Percentiles rank a stretch among this genome's conserved stretches.
Evolutionary conservation across 2,113 vertebrate species (phyloP).

Genomic region (Peromyscus polionotus): DNA sequence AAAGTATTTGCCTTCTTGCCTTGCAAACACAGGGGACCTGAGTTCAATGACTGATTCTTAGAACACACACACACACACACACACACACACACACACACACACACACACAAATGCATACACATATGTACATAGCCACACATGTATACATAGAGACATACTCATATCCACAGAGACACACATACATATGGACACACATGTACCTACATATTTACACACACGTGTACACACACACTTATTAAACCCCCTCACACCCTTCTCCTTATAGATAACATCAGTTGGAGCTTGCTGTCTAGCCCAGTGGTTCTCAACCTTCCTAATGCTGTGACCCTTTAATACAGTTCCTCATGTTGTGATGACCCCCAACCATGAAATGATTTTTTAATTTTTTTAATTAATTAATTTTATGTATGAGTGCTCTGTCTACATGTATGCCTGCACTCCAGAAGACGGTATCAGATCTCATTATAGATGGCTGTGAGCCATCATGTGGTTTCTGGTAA

Average conservation of each 20-base stretch:
- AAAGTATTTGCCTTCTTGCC: neutral
- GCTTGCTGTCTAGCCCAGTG: neutral
- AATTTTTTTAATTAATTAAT: too few relatives aligned
- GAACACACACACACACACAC: neutral
- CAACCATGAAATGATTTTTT: too few relatives aligned
- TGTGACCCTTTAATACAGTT: too few relatives aligned
- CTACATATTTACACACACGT: neutral
- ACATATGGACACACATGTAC: neutral
- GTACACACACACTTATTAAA: neutral
- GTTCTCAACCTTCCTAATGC: too few relatives aligned
- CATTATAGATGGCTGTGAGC: too few relatives aligned
- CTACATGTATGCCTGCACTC: too few relatives aligned
- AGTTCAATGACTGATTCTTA: neutral
- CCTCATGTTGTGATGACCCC: too few relatives aligned
- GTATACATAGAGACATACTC: neutral
- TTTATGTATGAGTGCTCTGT: too few relatives aligned
- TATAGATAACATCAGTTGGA: neutral
- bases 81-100: neutral
- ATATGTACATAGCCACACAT: neutral
- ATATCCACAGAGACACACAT: too few relatives aligned
- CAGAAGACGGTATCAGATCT: too few relatives aligned
- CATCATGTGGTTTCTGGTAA: too few relatives aligned
- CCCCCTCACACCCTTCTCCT: neutral
- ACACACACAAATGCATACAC: neutral
- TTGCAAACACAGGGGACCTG: neutral